Percentiles rank a stretch among this genome's conserved stretches.
phyloP scores from a whole-genome alignment of 2,888 invertebrate genomes.

The Andrena hattorfiana region DNA sequence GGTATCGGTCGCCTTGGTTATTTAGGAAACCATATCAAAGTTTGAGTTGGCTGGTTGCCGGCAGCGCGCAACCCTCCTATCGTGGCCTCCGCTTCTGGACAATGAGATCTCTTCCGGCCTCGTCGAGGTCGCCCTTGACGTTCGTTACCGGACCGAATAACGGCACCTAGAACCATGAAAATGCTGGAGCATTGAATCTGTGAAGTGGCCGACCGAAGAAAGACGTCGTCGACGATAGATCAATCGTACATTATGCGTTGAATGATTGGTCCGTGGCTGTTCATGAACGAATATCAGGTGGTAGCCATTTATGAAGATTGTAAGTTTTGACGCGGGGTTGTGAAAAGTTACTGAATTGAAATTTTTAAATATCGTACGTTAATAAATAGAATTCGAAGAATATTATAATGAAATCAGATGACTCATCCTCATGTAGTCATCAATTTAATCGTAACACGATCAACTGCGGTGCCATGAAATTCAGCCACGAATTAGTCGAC shows the following conservation, averaged over 20 bases:
- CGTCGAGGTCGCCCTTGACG: constrained; percentile 73
- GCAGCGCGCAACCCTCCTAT: constrained; percentile 69
- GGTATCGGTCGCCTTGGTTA: constrained; percentile 83
- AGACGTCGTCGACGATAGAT: constrained; percentile 50
- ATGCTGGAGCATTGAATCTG: constrained; percentile 58
- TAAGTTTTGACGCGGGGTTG: not conserved
- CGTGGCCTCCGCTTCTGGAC: constrained; percentile 74
- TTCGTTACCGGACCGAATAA: constrained; percentile 75
- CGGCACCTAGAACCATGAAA: constrained; percentile 63
- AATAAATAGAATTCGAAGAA: too few species aligned
- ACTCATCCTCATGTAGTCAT: too few species aligned
- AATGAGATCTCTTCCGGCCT: constrained; percentile 77
- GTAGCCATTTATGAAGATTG: not conserved
- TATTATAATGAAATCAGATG: too few species aligned
- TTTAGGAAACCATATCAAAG: constrained; percentile 83
- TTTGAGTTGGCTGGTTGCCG: constrained; percentile 80
- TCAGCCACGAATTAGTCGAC: too few species aligned
- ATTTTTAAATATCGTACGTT: too few species aligned
- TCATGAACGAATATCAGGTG: not conserved
- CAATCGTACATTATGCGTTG: constrained; percentile 37
- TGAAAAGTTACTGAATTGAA: too few species aligned
- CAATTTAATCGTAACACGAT: too few species aligned
- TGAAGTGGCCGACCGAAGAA: constrained; percentile 57
- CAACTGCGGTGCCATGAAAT: too few species aligned
- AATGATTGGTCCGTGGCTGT: constrained; percentile 20